These are phyloP conservation scores for Girardinichthys multiradiatus DNA, from an alignment of 2,113 vertebrate genomes.

Conservation along the genomic window DNA sequence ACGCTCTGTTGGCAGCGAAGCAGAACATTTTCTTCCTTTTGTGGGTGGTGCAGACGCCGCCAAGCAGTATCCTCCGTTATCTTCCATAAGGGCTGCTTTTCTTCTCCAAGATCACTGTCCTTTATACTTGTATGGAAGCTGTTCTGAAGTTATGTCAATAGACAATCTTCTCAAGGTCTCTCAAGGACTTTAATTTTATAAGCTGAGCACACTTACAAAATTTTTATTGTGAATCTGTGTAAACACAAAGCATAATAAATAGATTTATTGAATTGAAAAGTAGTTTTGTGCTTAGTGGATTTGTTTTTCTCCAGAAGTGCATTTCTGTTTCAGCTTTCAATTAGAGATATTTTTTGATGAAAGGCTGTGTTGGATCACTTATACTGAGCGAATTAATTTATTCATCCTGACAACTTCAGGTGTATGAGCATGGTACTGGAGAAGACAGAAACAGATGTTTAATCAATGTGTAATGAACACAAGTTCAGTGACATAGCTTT, in stretches of 20 bases:
- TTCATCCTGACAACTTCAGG: conserved; percentile 43
- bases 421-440: not conserved
- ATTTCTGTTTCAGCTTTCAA: not conserved
- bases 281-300: not conserved
- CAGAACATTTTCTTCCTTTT: conserved; percentile 48
- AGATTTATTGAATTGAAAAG: not conserved
- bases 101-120: not conserved
- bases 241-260: not conserved
- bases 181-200: not conserved
- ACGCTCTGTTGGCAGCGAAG: conserved; percentile 34
- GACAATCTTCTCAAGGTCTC: not conserved
- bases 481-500: not conserved
- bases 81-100: not conserved
- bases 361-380: conserved; percentile 6
- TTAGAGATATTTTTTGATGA: not conserved
- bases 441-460: conserved; percentile 25
- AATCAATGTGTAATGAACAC: not conserved
- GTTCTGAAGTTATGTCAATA: not conserved
- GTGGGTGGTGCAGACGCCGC: conserved; percentile 42
- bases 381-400: conserved; percentile 21
- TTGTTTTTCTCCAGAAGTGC: not conserved
- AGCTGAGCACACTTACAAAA: not conserved
- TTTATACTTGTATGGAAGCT: not conserved
- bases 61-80: conserved; percentile 20
- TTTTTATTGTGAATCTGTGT: not conserved